These are phyloP conservation scores for Nasonia giraulti DNA, from an alignment of 1,140 invertebrate genomes.

Conservation along the genomic window DNA sequence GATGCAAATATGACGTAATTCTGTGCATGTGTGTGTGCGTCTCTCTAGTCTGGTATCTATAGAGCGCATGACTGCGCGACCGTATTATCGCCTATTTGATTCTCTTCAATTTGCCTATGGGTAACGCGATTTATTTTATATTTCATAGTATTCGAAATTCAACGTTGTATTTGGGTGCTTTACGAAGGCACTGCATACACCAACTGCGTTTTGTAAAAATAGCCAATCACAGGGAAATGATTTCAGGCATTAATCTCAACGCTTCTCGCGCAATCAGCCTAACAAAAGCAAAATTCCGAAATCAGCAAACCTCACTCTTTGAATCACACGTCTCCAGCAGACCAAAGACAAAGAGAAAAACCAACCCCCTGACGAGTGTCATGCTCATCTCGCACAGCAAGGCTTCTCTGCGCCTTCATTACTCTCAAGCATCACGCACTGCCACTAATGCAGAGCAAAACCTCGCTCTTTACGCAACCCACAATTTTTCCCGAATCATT, in stretches of 20 bases:
- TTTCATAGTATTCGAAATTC: too few species aligned
- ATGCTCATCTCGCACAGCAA: not conserved
- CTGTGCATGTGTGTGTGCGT: not conserved
- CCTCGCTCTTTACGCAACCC: constrained; percentile 38
- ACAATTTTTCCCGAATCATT: constrained; percentile 46
- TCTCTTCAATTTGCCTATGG: too few species aligned
- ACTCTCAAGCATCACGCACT: not conserved
- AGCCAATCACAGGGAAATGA: not conserved
- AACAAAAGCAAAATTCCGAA: too few species aligned
- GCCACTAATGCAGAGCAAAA: constrained; percentile 5
- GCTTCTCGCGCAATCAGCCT: not conserved
- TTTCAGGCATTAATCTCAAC: not conserved
- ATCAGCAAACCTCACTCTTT: too few species aligned
- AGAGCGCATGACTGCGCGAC: not conserved
- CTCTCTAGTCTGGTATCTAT: too few species aligned
- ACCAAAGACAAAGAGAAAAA: not conserved
- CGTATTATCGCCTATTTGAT: not conserved
- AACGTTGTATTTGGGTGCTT: too few species aligned
- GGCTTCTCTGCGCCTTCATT: not conserved
- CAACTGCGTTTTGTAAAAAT: too few species aligned
- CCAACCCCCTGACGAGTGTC: not conserved
- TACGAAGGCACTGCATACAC: too few species aligned
- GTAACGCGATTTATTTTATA: too few species aligned
- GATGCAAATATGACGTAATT: constrained; percentile 33
- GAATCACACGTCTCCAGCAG: too few species aligned